These are phyloP conservation scores for Amphiprion percula DNA, from an alignment of 2,113 vertebrate genomes.

Conservation along the genomic window DNA sequence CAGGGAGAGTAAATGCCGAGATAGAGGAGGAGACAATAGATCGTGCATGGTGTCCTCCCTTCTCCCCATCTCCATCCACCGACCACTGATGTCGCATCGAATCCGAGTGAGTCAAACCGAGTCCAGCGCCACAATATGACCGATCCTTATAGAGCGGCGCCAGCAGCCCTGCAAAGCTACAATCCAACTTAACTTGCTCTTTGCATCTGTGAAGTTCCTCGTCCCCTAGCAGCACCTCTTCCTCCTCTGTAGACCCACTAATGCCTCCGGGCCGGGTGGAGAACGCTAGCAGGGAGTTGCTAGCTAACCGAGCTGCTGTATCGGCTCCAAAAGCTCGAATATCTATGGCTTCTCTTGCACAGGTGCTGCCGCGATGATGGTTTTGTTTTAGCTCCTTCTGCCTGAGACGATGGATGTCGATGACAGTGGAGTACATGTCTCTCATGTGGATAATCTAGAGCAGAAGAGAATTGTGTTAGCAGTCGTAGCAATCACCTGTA, in stretches of 20 bases:
- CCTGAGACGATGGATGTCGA: slow-evolving; percentile 94
- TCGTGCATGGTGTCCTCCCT: slow-evolving; percentile 89
- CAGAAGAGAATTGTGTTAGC: not conserved
- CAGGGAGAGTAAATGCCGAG: slow-evolving; percentile 95
- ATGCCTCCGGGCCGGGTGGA: slow-evolving; percentile 74
- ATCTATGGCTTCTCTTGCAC: slow-evolving; percentile 80
- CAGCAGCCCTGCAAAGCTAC: slow-evolving; percentile 81
- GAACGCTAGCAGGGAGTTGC: slow-evolving; percentile 88
- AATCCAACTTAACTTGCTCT: slow-evolving; percentile 62
- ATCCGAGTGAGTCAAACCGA: slow-evolving; percentile 49
- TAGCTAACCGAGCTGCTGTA: slow-evolving; percentile 84
- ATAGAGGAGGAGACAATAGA: slow-evolving; percentile 98
- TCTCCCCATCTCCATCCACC: slow-evolving; percentile 82
- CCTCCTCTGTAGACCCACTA: slow-evolving; percentile 86
- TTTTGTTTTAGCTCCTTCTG: slow-evolving; percentile 90
- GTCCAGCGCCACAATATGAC: slow-evolving; percentile 77
- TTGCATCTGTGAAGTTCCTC: slow-evolving; percentile 57
- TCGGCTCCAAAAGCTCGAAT: slow-evolving; percentile 77
- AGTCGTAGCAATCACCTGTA: not conserved
- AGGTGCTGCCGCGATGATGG: slow-evolving; percentile 79
- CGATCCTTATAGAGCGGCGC: slow-evolving; percentile 89
- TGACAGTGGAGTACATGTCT: slow-evolving; percentile 99
- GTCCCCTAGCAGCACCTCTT: slow-evolving; percentile 84
- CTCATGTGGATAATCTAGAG: slow-evolving; percentile 95
- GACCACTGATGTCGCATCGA: slow-evolving; percentile 77